A percentile compares a stretch with the other conserved stretches of the same genome.
These are phyloP conservation scores for Takifugu bimaculatus DNA, from an alignment of 2,113 vertebrate genomes.

Conservation along the genomic window DNA sequence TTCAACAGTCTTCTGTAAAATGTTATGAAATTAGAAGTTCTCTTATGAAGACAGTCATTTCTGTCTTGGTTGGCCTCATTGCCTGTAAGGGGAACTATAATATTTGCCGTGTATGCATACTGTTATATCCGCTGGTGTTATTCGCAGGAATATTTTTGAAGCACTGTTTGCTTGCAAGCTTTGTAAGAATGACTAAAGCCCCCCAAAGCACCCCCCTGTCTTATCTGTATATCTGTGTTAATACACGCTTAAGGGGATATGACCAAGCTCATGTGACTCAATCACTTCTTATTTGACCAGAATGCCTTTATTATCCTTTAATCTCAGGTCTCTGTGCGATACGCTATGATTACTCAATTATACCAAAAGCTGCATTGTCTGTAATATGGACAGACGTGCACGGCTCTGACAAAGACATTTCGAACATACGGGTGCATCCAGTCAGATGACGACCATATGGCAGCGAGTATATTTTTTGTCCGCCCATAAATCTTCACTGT, in stretches of 20 bases:
- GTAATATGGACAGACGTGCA: slow-evolving; percentile 8
- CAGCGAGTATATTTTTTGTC: slow-evolving; percentile 37
- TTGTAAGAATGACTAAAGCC: slow-evolving; percentile 31
- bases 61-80: slow-evolving; percentile 25
- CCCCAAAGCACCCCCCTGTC: slow-evolving; percentile 17
- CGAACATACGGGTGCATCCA: slow-evolving; percentile 33
- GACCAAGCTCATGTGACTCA: slow-evolving; percentile 33
- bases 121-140: slow-evolving; percentile 20
- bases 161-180: slow-evolving; percentile 8
- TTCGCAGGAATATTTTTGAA: background rate
- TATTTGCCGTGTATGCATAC: slow-evolving; percentile 37
- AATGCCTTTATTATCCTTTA: slow-evolving; percentile 51
- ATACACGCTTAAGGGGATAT: slow-evolving; percentile 59
- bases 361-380: slow-evolving; percentile 23
- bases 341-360: slow-evolving; percentile 58
- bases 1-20: slow-evolving; percentile 56
- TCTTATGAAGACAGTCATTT: slow-evolving; percentile 21
- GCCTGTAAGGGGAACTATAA: slow-evolving; percentile 17
- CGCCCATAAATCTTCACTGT: slow-evolving; percentile 49
- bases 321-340: slow-evolving; percentile 51
- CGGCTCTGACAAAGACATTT: slow-evolving; percentile 43
- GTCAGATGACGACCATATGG: slow-evolving; percentile 38
- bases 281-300: slow-evolving; percentile 48
- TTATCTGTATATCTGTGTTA: slow-evolving; percentile 57
- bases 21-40: slow-evolving; percentile 37